Evolutionary conservation across 2,113 vertebrate genomes (phyloP).

Genomic region (Melanocharis versteri): DNA sequence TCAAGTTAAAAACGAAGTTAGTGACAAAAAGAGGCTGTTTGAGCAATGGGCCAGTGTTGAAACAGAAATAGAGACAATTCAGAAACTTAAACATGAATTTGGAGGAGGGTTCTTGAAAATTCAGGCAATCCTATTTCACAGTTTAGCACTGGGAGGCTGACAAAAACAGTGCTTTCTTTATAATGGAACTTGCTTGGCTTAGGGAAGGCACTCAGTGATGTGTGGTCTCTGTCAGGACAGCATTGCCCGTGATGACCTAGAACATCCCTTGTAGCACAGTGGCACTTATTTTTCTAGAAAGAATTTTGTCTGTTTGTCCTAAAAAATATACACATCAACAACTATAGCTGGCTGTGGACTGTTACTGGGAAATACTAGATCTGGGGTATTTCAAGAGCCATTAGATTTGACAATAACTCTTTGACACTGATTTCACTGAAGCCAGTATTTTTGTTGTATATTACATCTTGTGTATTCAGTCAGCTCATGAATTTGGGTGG

Average conservation of each 20-base stretch:
- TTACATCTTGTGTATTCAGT: not conserved
- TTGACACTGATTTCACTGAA: not conserved
- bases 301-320: not conserved
- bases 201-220: not conserved
- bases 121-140: not conserved
- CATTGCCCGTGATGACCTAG: not conserved
- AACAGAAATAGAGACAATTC: not conserved
- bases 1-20: not conserved
- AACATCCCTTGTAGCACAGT: not conserved
- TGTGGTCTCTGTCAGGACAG: not conserved
- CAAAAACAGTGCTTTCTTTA: not conserved
- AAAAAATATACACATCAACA: not conserved
- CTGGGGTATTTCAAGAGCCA: not conserved
- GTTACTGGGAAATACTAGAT: not conserved
- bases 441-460: not conserved
- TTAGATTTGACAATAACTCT: not conserved
- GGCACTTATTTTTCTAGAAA: not conserved
- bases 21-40: not conserved
- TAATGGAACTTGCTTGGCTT: not conserved
- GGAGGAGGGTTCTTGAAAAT: not conserved
- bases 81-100: not conserved
- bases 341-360: not conserved
- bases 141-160: not conserved
- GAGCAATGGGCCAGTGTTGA: not conserved
- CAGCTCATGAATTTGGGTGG: not conserved